A percentile compares a stretch with the other conserved stretches of the same genome.
Evolutionary conservation across 1,140 invertebrate genomes (phyloP).

Genomic region (Drosophila mojavensis): DNA sequence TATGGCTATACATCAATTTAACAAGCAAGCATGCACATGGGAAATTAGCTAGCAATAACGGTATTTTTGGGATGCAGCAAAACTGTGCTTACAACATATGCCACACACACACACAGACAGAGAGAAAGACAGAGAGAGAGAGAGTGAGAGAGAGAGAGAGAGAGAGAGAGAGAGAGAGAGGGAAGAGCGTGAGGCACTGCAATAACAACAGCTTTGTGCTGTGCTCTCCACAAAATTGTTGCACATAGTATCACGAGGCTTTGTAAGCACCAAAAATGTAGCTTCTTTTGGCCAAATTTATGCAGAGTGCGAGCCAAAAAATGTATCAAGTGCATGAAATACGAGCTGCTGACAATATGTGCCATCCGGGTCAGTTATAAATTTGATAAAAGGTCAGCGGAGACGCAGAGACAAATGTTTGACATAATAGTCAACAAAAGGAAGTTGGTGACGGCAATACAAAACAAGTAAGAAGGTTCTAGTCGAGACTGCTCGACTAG

Average conservation of each 20-base stretch:
- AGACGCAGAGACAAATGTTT: slow-evolving; percentile 13
- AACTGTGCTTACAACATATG: slow-evolving; percentile 46
- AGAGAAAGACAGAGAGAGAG: neutral
- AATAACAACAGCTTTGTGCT: slow-evolving; percentile 31
- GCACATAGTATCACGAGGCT: slow-evolving; percentile 39
- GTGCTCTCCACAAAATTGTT: slow-evolving; percentile 40
- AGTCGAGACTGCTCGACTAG: no score
- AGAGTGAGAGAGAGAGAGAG: neutral
- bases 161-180: neutral
- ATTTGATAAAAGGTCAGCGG: slow-evolving; percentile 17
- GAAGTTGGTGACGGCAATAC: neutral
- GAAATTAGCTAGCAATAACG: slow-evolving; percentile 77
- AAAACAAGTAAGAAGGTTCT: neutral
- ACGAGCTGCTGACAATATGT: slow-evolving; percentile 22
- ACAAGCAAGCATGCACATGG: slow-evolving; percentile 80
- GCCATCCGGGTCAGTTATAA: slow-evolving; percentile 15
- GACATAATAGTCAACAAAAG: neutral
- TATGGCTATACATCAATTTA: slow-evolving; percentile 74
- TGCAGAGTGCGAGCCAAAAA: slow-evolving; percentile 34
- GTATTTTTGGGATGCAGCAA: slow-evolving; percentile 65
- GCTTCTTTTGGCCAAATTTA: slow-evolving; percentile 25
- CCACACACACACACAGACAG: neutral
- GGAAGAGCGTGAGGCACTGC: neutral
- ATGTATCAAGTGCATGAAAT: slow-evolving; percentile 35
- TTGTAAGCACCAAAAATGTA: slow-evolving; percentile 28